Conservation (phyloP, 2,113 vertebrate species). For the Limanda limanda region DNA sequence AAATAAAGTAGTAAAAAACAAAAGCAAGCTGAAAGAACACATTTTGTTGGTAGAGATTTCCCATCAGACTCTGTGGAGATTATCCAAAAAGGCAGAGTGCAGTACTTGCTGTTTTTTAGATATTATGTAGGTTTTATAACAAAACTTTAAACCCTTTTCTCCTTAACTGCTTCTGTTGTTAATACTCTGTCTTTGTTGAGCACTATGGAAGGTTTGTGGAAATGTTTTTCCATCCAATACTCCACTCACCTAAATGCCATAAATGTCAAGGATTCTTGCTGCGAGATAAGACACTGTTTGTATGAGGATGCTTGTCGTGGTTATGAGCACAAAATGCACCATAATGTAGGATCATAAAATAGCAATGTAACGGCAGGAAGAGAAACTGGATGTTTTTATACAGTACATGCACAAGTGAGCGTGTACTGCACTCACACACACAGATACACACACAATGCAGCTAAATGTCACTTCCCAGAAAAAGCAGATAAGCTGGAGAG, state of each 20-base stretch:
- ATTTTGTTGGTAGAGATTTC: not conserved
- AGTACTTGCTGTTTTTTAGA: not conserved
- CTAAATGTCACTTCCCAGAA: conserved; percentile 42
- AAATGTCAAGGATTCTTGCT: conserved; percentile 4
- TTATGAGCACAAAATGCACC: not conserved
- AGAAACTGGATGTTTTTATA: conserved; percentile 1
- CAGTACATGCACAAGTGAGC: not conserved
- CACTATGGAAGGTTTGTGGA: not conserved
- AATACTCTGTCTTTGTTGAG: not conserved
- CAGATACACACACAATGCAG: conserved; percentile 10
- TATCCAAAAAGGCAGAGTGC: not conserved
- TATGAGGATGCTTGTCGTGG: conserved; percentile 12
- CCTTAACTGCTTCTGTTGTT: not conserved
- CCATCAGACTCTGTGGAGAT: not conserved
- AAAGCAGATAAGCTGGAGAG: conserved; percentile 54
- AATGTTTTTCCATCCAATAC: not conserved
- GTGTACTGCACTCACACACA: not conserved
- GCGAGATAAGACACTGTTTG: conserved; percentile 25
- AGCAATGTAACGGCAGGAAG: not conserved
- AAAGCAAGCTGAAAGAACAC: not conserved
- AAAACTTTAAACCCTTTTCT: not conserved
- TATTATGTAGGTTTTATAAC: not conserved
- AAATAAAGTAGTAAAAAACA: not conserved
- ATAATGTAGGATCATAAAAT: conserved; percentile 14
- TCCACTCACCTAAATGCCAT: not conserved